A percentile compares a stretch with the other conserved stretches of the same genome.
Conservation (phyloP, 2,888 invertebrate species). For the Scrobipalpa costella region DNA sequence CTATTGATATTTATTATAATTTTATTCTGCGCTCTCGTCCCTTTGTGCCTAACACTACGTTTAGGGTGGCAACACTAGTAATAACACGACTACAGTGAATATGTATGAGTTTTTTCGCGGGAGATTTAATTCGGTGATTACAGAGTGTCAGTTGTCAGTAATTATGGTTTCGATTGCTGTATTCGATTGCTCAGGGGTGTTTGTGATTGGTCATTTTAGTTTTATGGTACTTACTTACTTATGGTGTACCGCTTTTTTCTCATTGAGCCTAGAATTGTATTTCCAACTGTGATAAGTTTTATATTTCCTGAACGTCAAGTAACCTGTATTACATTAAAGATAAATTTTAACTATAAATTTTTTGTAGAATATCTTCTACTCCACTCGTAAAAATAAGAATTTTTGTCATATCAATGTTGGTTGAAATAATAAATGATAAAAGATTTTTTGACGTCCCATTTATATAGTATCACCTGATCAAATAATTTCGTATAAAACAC, state of each 20-base stretch:
- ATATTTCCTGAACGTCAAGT: no score
- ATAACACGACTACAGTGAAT: conserved; percentile 59
- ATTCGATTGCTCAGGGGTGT: conserved; percentile 35
- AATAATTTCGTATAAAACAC: no score
- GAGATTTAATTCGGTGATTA: conserved; percentile 67
- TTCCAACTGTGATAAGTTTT: no score
- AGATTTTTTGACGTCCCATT: no score
- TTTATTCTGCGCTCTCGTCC: conserved; percentile 73
- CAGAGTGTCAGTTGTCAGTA: conserved; percentile 66
- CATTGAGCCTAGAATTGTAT: background rate
- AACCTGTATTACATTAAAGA: no score
- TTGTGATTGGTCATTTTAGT: conserved; percentile 24
- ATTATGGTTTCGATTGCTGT: conserved; percentile 52
- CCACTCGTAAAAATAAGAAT: no score
- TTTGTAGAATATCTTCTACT: no score
- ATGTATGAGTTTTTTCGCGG: conserved; percentile 63
- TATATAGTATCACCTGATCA: no score
- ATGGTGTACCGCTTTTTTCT: background rate
- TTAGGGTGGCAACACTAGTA: conserved; percentile 62
- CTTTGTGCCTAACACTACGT: conserved; percentile 73
- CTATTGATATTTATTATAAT: conserved; percentile 76
- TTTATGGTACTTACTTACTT: conserved; percentile 1
- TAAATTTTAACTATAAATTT: no score
- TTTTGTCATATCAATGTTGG: no score
- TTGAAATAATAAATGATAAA: no score